These are phyloP conservation scores for Sturnus vulgaris DNA, from an alignment of 2,113 vertebrate genomes.

Conservation along the genomic window DNA sequence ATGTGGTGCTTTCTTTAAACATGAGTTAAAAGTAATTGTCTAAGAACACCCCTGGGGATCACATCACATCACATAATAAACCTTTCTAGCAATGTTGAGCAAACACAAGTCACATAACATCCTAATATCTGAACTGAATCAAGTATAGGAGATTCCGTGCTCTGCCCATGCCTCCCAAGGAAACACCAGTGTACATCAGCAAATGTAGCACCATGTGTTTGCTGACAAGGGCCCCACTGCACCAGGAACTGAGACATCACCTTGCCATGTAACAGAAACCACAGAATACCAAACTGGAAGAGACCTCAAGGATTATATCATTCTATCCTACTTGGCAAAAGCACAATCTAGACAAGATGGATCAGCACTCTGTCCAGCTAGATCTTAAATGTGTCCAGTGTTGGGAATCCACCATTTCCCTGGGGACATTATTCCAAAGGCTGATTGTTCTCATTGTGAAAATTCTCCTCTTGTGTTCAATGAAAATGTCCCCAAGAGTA, in stretches of 20 bases:
- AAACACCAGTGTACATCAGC: neutral
- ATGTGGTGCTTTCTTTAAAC: neutral
- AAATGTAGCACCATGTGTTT: accelerated
- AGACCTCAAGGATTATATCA: neutral
- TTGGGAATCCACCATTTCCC: neutral
- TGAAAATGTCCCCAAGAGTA: neutral
- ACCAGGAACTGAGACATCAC: accelerated
- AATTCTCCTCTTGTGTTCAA: neutral
- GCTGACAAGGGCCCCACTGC: neutral
- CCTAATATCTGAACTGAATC: neutral
- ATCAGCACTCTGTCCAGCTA: neutral
- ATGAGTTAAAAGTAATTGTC: neutral
- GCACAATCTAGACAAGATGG: neutral
- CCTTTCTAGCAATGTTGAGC: neutral
- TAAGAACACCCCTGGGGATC: neutral
- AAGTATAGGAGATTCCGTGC: accelerated
- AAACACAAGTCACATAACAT: neutral
- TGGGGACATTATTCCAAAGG: neutral
- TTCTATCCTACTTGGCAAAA: neutral
- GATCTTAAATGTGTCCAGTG: neutral
- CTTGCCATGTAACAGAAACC: neutral
- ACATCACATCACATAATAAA: neutral
- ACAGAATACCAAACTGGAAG: neutral
- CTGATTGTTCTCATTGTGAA: neutral
- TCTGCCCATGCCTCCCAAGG: neutral